Base-by-base conservation (phyloP, 2,113 vertebrate genomes). In the Trochalopteron elliotii region DNA sequence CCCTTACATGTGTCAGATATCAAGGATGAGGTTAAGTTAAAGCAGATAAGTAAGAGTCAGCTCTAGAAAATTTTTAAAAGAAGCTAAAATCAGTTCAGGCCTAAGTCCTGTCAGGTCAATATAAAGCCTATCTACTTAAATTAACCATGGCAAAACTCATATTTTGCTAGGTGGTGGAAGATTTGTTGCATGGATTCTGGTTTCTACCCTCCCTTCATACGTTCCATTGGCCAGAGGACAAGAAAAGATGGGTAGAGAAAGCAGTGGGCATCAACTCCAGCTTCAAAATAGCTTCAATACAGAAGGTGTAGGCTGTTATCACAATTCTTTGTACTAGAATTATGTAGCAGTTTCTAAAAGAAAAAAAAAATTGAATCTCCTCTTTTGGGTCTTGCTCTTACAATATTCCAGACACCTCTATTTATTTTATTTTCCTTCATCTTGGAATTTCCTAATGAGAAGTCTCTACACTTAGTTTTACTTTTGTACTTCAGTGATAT, bases 351-450 rank as follows among this genome's bases (percentile, higher is more conserved):
- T 37, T 89, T 67, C 77, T 57, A 39, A 74, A 47, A 42, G 1
- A 33, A 22, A 71, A 75, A 71, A 44, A 31, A 21, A 42, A 11
- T 3, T 12, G 8, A 56, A 33, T 11, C 2, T 56, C 9, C 4
- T 45, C 5, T 55, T 49, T 60, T 27, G 67, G 11, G 16, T 67
- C 50, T 82, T 70, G 5, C 9, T 81, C 25, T 81, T 70, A 37
- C 2, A 49, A 4, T 20, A 33, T 69, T 87, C 78, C 60, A 70
- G 37, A 57, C 6, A 67, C 21, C 15, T 19, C 7, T 37, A n/a
- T 53, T 88, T 94, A 89, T 76, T 95, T 87, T 90, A 39, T 49
- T 97, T 87, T 87, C 35, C 61, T 81, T 71, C 79, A 12, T 44
- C 7, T 96, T 70, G 40, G 50, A 97, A 92, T 31, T 83, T 47